Percentiles rank a stretch among this genome's conserved stretches.
phyloP scores from a whole-genome alignment of 2,888 invertebrate genomes.

The Zelleria hepariella region DNA sequence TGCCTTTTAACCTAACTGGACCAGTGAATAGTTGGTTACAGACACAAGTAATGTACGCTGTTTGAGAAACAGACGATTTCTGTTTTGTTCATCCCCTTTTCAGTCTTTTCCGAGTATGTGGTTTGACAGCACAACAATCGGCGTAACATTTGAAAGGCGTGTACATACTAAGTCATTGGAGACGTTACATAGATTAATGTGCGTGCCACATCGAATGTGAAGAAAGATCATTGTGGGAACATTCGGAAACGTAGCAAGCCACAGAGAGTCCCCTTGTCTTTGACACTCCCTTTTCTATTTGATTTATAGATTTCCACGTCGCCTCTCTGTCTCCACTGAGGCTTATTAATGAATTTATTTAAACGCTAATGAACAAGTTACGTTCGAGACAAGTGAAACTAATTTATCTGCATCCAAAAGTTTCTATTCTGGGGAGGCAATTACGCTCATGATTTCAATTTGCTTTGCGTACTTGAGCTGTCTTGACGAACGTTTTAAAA shows the following conservation, averaged over 20 bases:
- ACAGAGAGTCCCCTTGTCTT: conserved; percentile 58
- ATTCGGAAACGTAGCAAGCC: conserved; percentile 37
- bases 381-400: conserved; percentile 64
- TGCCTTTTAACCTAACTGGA: too few relatives aligned
- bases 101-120: too few relatives aligned
- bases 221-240: conserved; percentile 67
- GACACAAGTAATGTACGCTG: too few relatives aligned
- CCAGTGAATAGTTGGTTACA: too few relatives aligned
- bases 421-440: conserved; percentile 48
- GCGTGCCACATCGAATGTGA: conserved; percentile 57
- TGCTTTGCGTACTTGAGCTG: neutral
- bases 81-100: too few relatives aligned
- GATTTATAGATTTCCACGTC: conserved; percentile 68
- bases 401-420: conserved; percentile 55
- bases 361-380: conserved; percentile 69
- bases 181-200: conserved; percentile 61
- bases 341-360: conserved; percentile 72
- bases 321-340: conserved; percentile 57
- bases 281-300: conserved; percentile 69
- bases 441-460: conserved; percentile 17
- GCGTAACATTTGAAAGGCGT: neutral
- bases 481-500: neutral
- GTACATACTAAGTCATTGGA: neutral
- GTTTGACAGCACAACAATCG: neutral
- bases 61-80: too few relatives aligned